Percentiles rank a stretch among this genome's conserved stretches.
Conservation (phyloP, 2,113 vertebrate species). For the Trematomus loennbergii region DNA sequence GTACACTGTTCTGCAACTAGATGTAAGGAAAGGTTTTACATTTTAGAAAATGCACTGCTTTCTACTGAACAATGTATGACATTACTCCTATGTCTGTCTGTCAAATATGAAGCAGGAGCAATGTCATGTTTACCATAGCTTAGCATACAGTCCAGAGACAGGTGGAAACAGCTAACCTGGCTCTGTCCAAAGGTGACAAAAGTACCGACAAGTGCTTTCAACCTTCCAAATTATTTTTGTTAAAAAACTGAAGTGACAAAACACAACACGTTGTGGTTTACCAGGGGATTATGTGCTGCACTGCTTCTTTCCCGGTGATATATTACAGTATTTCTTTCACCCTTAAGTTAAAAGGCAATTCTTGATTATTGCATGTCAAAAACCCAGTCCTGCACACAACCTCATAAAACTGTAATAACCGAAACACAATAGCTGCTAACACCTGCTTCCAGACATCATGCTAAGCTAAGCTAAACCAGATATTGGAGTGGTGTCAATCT, state of each 20-base stretch:
- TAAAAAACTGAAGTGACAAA: too few species aligned
- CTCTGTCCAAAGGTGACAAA: too few species aligned
- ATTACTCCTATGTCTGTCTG: neutral
- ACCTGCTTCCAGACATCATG: neutral
- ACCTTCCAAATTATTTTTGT: too few species aligned
- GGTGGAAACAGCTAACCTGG: too few species aligned
- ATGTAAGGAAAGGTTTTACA: neutral
- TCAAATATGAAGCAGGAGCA: neutral
- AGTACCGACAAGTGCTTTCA: too few species aligned
- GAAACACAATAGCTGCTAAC: too few species aligned
- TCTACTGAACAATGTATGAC: too few species aligned
- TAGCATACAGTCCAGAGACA: neutral
- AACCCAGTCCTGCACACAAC: neutral
- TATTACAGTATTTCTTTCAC: too few species aligned
- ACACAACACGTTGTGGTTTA: too few species aligned
- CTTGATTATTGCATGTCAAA: too few species aligned
- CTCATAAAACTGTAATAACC: neutral
- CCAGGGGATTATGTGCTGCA: too few species aligned
- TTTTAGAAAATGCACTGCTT: neutral
- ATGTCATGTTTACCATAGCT: neutral
- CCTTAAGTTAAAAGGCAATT: neutral
- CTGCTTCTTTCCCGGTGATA: too few species aligned
- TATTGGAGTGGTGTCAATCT: neutral
- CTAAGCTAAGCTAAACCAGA: neutral
- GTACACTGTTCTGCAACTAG: neutral